Conservation (phyloP, 2,797 vertebrate genomes). For the Prunella strophiata region DNA sequence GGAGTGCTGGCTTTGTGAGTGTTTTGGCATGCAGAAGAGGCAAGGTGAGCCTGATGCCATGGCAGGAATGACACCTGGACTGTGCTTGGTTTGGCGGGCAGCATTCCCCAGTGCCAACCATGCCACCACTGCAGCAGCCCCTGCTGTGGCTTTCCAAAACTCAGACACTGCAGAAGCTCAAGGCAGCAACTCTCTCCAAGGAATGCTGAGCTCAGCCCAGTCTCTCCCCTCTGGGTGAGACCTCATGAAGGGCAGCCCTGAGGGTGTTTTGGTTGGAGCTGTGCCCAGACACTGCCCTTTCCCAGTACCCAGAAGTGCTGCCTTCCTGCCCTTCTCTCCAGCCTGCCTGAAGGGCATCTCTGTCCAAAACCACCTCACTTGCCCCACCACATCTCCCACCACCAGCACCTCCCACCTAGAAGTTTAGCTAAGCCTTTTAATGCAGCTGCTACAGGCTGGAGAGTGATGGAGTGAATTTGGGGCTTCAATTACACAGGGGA, state of each 20-base stretch:
- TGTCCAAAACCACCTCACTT: accelerated
- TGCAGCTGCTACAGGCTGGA: accelerated
- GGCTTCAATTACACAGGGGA: neutral
- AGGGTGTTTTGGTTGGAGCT: neutral
- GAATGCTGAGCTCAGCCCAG: accelerated
- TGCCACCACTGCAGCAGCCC: neutral
- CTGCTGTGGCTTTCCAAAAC: neutral
- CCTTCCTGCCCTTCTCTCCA: neutral
- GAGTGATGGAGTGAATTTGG: neutral
- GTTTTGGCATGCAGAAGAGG: accelerated
- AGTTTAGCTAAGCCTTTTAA: neutral
- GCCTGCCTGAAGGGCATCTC: accelerated
- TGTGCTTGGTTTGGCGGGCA: accelerated
- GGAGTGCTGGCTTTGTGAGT: accelerated
- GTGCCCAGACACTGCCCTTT: neutral
- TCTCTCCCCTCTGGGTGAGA: accelerated
- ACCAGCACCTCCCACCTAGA: neutral
- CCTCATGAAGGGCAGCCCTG: neutral
- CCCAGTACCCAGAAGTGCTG: neutral
- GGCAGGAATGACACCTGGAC: accelerated
- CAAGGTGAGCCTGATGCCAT: neutral
- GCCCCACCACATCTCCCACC: accelerated
- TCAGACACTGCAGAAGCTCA: accelerated
- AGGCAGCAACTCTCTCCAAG: neutral
- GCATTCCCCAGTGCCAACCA: neutral